Base-by-base conservation (phyloP, 2,113 vertebrate species). In the Uropsilus gracilis region DNA sequence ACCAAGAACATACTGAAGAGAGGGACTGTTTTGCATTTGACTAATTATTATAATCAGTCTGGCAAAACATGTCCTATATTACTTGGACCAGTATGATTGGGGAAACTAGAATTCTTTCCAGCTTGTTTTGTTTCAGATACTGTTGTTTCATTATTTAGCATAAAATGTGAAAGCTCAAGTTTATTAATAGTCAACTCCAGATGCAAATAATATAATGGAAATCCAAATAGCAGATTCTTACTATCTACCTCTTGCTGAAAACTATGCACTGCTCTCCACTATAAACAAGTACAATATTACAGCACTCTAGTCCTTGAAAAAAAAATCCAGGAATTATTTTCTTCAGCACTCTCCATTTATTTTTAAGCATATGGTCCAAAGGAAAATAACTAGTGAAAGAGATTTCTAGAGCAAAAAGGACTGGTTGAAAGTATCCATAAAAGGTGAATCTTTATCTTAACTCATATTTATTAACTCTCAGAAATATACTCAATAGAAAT, bases 111-210 rank as follows among this genome's bases (percentile, higher is more conserved):
- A 53, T 69, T 42, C 5, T 73, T 91, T 90, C 61, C 26, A 86
- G 34, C 8, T 82, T 22, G n/a, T 68, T 92, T 48, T 84, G 39
- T 10, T 75, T 64, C 46, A 72, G 73, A 91, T 86, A 39, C 34
- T 80, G 18, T 61, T 92, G 87, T 94, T 91, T 96, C 32, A 84
- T 72, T 69, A 86, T 64, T 95, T 72, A 76, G 34, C 18, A 86
- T 75, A 89, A 89, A 83, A 78, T 84, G n/a, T 71, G 78, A 96
- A 86, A 61, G 50, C 2, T 17, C 17, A 71, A 44, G 57, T 76
- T 96, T 71, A 93, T 89, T 91, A 95, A 76, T 50, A 93, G 87
- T 93, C 87, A 95, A 83, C 88, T 89, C 63, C 84, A 95, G 53
- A 80, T 48, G 39, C 22, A 95, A 93, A 89, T 14, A n/a, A 90